Percentiles rank a stretch among this genome's conserved stretches.
Evolutionary conservation across 2,113 vertebrate genomes (phyloP).

Genomic region (Melanerpes formicivorus): DNA sequence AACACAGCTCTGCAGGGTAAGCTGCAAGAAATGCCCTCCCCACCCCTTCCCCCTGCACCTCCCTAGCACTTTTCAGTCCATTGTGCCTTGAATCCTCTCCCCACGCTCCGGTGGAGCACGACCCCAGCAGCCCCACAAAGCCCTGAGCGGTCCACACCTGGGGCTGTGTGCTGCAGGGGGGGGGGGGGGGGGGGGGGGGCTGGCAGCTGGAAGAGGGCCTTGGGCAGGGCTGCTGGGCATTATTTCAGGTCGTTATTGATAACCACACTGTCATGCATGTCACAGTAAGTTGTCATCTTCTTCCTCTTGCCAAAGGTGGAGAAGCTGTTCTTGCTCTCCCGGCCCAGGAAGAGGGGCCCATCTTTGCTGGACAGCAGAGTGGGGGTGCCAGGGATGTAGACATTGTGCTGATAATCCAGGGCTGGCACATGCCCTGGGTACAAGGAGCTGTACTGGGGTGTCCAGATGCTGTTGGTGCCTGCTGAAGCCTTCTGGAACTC

Average conservation of each 20-base stretch:
- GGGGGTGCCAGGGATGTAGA: conserved; percentile 89
- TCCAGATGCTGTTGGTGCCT: conserved; percentile 81
- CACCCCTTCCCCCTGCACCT: background rate
- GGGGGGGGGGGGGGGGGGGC: background rate
- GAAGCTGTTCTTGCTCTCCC: conserved; percentile 88
- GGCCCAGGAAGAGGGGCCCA: conserved; percentile 73
- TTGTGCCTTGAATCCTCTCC: background rate
- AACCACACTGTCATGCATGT: conserved; percentile 82
- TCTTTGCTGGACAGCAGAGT: conserved; percentile 84
- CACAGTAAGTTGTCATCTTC: conserved; percentile 84
- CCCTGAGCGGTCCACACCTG: background rate
- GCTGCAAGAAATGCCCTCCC: background rate
- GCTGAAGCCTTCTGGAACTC: conserved; percentile 86
- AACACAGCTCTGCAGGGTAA: background rate
- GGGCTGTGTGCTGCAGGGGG: background rate
- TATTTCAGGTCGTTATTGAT: conserved; percentile 88
- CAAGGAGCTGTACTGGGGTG: conserved; percentile 82
- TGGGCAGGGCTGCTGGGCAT: background rate
- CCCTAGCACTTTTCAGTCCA: background rate
- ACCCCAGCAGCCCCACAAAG: background rate
- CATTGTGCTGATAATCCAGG: conserved; percentile 91
- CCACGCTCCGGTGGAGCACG: background rate
- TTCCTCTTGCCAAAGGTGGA: conserved; percentile 92
- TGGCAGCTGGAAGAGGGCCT: background rate
- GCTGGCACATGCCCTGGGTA: conserved; percentile 74